Evolutionary conservation across 2,797 vertebrate genomes (phyloP).

Genomic region (Podargus strigoides): DNA sequence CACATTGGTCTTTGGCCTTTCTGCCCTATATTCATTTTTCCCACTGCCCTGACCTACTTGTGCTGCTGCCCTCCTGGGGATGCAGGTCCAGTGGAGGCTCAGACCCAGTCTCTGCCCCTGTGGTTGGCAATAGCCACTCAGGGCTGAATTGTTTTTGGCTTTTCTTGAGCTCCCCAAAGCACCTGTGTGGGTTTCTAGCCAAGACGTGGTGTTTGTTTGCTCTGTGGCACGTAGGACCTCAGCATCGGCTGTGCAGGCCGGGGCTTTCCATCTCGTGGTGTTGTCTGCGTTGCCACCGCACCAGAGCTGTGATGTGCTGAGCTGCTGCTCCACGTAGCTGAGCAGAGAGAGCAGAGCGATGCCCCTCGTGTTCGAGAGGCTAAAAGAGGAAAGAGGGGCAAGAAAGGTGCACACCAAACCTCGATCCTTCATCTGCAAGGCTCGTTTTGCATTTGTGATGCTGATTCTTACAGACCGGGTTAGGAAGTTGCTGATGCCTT

Average conservation of each 20-base stretch:
- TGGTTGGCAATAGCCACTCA: accelerated
- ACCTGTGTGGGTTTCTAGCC: neutral
- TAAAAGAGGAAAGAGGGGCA: neutral
- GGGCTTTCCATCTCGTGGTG: neutral
- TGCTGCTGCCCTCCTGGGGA: neutral
- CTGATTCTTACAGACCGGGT: neutral
- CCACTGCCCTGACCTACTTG: neutral
- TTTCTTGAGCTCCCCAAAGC: neutral
- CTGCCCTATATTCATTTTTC: neutral
- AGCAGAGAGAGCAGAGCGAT: neutral
- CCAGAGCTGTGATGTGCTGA: neutral
- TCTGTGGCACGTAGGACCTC: neutral
- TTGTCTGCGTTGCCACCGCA: neutral
- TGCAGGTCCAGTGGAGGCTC: neutral
- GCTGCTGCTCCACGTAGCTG: neutral
- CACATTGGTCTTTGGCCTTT: neutral
- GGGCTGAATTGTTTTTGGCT: neutral
- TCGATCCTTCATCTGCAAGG: neutral
- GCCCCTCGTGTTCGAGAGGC: accelerated
- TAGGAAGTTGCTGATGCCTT: neutral
- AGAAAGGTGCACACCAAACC: neutral
- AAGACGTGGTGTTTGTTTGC: neutral
- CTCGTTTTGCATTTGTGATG: neutral
- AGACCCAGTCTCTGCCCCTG: neutral
- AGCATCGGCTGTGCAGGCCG: neutral